Evolutionary conservation across 2,888 invertebrate genomes (phyloP).

Genomic region (Fissipunctia ypsillon): DNA sequence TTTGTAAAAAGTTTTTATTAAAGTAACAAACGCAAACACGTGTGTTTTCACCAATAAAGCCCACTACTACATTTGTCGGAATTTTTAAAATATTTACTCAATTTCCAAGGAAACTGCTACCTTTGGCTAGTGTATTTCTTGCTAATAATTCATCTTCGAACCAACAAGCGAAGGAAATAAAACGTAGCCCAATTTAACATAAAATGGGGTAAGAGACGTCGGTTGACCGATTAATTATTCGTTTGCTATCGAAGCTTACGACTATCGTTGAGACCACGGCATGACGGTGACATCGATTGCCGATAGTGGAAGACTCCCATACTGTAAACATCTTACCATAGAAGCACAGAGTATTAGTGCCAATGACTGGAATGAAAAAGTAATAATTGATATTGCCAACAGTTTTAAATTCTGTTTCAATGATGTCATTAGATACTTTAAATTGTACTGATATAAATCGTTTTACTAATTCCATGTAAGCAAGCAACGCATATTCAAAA

Average conservation of each 20-base stretch:
- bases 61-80: slow-evolving; percentile 9
- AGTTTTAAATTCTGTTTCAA: neutral
- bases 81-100: slow-evolving; percentile 50
- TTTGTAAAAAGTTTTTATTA: too few relatives aligned
- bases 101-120: slow-evolving; percentile 30
- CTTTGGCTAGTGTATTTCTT: slow-evolving; percentile 26
- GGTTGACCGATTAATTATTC: slow-evolving; percentile 89
- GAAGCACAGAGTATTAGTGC: neutral
- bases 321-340: slow-evolving; percentile 1
- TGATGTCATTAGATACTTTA: neutral
- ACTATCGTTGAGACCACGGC: slow-evolving; percentile 76
- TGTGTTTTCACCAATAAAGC: slow-evolving; percentile 36
- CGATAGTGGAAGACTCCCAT: slow-evolving; percentile 67
- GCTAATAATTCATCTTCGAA: slow-evolving; percentile 51
- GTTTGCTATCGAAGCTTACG: slow-evolving; percentile 77
- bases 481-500: neutral
- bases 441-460: neutral
- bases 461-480: neutral
- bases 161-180: slow-evolving; percentile 54
- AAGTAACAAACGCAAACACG: slow-evolving; percentile 8
- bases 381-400: neutral
- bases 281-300: slow-evolving; percentile 83
- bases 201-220: slow-evolving; percentile 79
- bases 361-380: neutral
- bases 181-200: slow-evolving; percentile 74